phyloP scores from a whole-genome alignment of 2,113 vertebrate species.

The Catharus bicknelli region DNA sequence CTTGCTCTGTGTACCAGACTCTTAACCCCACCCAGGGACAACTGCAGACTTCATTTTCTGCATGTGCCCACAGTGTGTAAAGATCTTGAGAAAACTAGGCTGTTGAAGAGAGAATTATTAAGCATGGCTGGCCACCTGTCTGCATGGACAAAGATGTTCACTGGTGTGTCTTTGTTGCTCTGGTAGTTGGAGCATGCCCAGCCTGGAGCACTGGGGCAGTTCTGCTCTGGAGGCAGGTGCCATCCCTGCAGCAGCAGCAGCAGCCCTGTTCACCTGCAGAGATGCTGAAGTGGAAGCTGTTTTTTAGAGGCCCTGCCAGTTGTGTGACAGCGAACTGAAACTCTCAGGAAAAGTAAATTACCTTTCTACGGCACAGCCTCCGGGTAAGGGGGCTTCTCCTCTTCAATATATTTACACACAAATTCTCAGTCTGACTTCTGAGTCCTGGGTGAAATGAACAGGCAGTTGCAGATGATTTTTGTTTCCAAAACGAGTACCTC shows the following conservation, averaged over 20 bases:
- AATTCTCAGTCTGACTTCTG: background rate
- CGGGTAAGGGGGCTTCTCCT: background rate
- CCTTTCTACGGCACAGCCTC: background rate
- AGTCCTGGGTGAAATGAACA: background rate
- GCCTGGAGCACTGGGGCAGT: background rate
- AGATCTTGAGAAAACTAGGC: background rate
- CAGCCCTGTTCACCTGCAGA: background rate
- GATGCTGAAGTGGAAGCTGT: background rate
- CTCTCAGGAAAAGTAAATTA: background rate
- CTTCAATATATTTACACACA: background rate
- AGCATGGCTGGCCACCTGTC: background rate
- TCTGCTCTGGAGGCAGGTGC: background rate
- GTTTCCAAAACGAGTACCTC: background rate
- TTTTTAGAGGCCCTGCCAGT: background rate
- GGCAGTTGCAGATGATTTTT: background rate
- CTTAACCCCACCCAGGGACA: background rate
- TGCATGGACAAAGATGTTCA: background rate
- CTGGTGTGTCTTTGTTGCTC: background rate
- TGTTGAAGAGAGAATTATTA: background rate
- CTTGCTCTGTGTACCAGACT: background rate
- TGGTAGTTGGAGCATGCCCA: background rate
- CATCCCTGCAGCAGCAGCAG: background rate
- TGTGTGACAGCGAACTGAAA: background rate
- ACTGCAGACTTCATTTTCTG: background rate
- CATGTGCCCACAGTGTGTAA: background rate